phyloP scores from a whole-genome alignment of 1,140 invertebrate species.

The Zophobas morio region DNA sequence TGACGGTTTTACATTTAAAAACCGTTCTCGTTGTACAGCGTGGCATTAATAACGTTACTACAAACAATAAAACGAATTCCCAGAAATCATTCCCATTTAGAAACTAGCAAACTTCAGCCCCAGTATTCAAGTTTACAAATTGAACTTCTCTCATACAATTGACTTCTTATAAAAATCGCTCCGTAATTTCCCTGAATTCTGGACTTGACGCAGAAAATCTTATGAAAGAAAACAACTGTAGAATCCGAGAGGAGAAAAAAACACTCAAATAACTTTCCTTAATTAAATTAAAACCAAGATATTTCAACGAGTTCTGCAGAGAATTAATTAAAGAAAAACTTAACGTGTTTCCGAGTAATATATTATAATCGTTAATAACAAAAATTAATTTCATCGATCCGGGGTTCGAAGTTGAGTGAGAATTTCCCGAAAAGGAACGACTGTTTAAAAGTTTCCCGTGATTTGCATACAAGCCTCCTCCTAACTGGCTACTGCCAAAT shows the following conservation, averaged over 20 bases:
- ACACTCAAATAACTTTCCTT: constrained; percentile 61
- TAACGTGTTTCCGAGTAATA: constrained; percentile 63
- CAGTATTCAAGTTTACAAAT: constrained; percentile 16
- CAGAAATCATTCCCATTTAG: background rate
- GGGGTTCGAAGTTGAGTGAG: constrained; percentile 54
- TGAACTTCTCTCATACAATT: constrained; percentile 25
- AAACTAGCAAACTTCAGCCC: background rate
- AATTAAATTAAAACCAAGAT: constrained; percentile 64
- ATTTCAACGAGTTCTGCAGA: constrained; percentile 53
- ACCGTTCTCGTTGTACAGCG: too few species aligned
- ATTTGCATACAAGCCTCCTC: constrained; percentile 50
- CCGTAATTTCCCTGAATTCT: constrained; percentile 33
- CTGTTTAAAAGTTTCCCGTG: constrained; percentile 58
- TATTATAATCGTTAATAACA: constrained; percentile 67
- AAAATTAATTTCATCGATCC: constrained; percentile 65
- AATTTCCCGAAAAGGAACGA: constrained; percentile 52
- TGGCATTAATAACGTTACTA: background rate
- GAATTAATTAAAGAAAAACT: constrained; percentile 66
- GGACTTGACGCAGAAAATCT: constrained; percentile 25
- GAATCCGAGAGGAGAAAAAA: constrained; percentile 50
- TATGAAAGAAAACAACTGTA: constrained; percentile 48
- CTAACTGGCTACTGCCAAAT: constrained; percentile 56
- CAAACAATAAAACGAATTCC: background rate
- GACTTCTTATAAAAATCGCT: constrained; percentile 38
- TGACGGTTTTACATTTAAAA: too few species aligned